Evolutionary conservation across 1,140 invertebrate genomes (phyloP), one percentile per base, ranked within the genome.

Genomic region (Eupristina koningsbergeri): DNA sequence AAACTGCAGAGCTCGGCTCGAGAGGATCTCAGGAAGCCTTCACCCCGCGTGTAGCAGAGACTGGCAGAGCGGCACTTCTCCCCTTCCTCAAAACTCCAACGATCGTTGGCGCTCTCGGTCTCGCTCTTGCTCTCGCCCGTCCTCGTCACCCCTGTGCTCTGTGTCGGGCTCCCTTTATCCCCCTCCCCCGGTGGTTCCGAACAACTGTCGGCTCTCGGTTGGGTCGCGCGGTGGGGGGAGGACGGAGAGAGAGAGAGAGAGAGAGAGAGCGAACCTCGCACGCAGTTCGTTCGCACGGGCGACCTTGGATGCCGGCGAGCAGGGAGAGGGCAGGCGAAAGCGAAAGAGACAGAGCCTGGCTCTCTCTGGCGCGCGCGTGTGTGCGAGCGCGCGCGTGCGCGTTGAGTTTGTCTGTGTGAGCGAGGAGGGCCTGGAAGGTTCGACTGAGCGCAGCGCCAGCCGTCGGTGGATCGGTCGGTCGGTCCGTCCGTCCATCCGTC

Each of bases 381-480:
- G 47, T 17, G 73, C 6, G 47, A 73, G 39, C 11, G 69, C 8
- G 69, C 45, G 69, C n/a, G n/a, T n/a, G n/a, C n/a, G n/a, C n/a
- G n/a, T n/a, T n/a, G n/a, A n/a, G n/a, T n/a, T n/a, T n/a, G n/a
- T n/a, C n/a, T 3, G 71, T 77, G 80, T 36, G 81, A 86, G 75
- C 77, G 81, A 84, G 82, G 79, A 81, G 73, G 76, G 41, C 82
- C 82, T 79, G 63, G 81, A 83, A 83, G 81, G 75, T 83, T 83
- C 81, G n/a, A 75, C 71, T 39, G 78, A 80, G 41, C 78, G 63
- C 58, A 63, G 78, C 78, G 77, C 67, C 67, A 71, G 36, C 19
- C n/a, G n/a, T n/a, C n/a, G n/a, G n/a, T n/a, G n/a, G n/a, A n/a
- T n/a, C n/a, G n/a, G n/a, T n/a, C n/a, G n/a, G n/a, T n/a, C n/a